phyloP scores from a whole-genome alignment of 1,140 invertebrate species.

The Drosophila asahinai region DNA sequence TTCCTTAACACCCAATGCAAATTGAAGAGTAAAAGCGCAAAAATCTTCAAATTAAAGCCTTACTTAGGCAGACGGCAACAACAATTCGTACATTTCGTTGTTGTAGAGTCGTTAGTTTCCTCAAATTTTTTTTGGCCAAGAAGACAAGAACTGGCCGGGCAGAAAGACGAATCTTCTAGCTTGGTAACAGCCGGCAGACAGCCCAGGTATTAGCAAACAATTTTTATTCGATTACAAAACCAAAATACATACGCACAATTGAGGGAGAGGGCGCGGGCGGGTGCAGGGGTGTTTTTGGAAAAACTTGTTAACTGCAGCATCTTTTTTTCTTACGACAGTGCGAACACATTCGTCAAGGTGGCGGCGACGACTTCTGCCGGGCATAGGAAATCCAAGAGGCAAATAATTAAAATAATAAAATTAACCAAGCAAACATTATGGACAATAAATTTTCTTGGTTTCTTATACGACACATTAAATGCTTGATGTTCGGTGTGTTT shows the following conservation, averaged over 20 bases:
- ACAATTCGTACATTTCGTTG: constrained; percentile 49
- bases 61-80: constrained; percentile 38
- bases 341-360: constrained; percentile 57
- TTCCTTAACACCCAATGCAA: background rate
- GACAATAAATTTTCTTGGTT: constrained; percentile 51
- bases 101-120: constrained; percentile 34
- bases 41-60: constrained; percentile 38
- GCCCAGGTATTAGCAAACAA: constrained; percentile 66
- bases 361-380: background rate
- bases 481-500: constrained; percentile 30
- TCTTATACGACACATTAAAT: constrained; percentile 34
- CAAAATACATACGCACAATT: constrained; percentile 30
- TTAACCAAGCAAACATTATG: constrained; percentile 61
- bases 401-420: constrained; percentile 78
- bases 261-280: background rate
- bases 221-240: constrained; percentile 71
- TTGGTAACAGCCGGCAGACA: constrained; percentile 12
- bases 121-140: constrained; percentile 4
- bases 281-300: background rate
- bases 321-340: constrained; percentile 45
- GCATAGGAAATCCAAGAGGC: constrained; percentile 34
- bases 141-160: constrained; percentile 52
- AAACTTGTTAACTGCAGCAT: constrained; percentile 67
- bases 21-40: constrained; percentile 24
- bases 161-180: constrained; percentile 44